Conservation (phyloP, 2,888 invertebrate species). For the Thymelicus acteon region DNA sequence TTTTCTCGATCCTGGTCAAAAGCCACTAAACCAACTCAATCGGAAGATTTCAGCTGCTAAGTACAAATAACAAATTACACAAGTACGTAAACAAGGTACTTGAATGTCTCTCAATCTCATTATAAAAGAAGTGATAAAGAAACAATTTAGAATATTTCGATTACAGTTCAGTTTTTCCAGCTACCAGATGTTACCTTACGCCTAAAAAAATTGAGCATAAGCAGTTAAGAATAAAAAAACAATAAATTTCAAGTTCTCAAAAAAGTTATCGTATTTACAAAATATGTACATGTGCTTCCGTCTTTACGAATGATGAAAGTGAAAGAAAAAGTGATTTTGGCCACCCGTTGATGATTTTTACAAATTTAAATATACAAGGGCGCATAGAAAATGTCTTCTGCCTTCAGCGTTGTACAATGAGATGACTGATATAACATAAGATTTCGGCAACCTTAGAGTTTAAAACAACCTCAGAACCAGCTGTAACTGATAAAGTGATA, state of each 20-base stretch:
- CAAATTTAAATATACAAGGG: constrained; percentile 44
- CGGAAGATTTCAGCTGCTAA: constrained; percentile 46
- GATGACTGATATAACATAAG: constrained; percentile 49
- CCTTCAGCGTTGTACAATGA: constrained; percentile 56
- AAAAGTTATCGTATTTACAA: constrained; percentile 77
- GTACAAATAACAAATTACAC: constrained; percentile 43
- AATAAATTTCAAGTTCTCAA: constrained; percentile 68
- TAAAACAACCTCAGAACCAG: not conserved
- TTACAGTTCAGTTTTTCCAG: constrained; percentile 56
- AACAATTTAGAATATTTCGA: constrained; percentile 49
- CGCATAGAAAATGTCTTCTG: constrained; percentile 53
- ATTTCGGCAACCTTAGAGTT: not conserved
- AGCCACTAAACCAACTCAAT: constrained; percentile 39
- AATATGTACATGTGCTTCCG: constrained; percentile 76
- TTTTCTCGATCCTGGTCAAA: constrained; percentile 41
- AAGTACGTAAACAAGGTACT: constrained; percentile 49
- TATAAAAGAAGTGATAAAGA: constrained; percentile 41
- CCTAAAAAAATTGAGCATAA: constrained; percentile 82
- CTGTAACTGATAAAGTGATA: not conserved
- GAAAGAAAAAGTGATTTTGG: constrained; percentile 69
- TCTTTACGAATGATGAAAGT: constrained; percentile 53
- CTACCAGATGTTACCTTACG: constrained; percentile 63
- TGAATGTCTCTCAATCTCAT: constrained; percentile 50
- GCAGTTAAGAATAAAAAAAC: constrained; percentile 72
- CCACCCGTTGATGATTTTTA: constrained; percentile 60